A percentile compares a stretch with the other conserved stretches of the same genome.
Evolutionary conservation across 2,888 invertebrate genomes (phyloP).

Genomic region (Drosophila longiperda): DNA sequence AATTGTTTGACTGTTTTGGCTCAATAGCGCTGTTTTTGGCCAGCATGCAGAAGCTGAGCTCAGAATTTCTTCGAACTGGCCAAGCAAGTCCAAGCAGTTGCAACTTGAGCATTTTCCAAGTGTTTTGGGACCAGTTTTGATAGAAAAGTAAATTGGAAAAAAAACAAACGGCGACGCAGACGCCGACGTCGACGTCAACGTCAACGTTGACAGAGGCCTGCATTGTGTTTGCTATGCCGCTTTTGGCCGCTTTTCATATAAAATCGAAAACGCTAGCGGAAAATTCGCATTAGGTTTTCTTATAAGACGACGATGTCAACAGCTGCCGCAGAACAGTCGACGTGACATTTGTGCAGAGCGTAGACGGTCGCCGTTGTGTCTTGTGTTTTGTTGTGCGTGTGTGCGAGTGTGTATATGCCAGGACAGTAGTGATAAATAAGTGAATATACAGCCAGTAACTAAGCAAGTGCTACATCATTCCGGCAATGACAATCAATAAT

Average conservation of each 20-base stretch:
- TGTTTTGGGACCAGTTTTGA: conserved; percentile 60
- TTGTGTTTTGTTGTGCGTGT: conserved; percentile 15
- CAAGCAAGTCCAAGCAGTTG: conserved; percentile 44
- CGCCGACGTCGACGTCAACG: conserved; percentile 6
- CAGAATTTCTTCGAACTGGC: conserved; percentile 65
- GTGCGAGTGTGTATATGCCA: conserved; percentile 22
- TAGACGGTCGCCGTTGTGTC: conserved; percentile 49
- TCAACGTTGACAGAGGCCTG: conserved; percentile 52
- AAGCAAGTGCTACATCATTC: conserved; percentile 20
- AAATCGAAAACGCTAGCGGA: conserved; percentile 82
- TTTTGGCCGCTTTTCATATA: conserved; percentile 82
- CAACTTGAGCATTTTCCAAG: conserved; percentile 19
- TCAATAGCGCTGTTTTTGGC: too few species aligned
- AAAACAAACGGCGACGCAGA: conserved; percentile 17
- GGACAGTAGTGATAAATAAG: conserved; percentile 55
- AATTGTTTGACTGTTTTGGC: conserved; percentile 8
- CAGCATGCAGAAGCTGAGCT: conserved; percentile 24
- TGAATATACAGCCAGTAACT: conserved; percentile 22
- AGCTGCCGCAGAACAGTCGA: conserved; percentile 64
- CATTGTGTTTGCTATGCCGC: conserved; percentile 66
- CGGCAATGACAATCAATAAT: conserved; percentile 19
- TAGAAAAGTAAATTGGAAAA: conserved; percentile 34
- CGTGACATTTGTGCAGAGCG: conserved; percentile 64
- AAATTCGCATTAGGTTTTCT: conserved; percentile 84
- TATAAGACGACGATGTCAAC: conserved; percentile 84